These are phyloP conservation scores for Phaethornis superciliosus DNA, from an alignment of 2,113 vertebrate species.

Conservation along the genomic window DNA sequence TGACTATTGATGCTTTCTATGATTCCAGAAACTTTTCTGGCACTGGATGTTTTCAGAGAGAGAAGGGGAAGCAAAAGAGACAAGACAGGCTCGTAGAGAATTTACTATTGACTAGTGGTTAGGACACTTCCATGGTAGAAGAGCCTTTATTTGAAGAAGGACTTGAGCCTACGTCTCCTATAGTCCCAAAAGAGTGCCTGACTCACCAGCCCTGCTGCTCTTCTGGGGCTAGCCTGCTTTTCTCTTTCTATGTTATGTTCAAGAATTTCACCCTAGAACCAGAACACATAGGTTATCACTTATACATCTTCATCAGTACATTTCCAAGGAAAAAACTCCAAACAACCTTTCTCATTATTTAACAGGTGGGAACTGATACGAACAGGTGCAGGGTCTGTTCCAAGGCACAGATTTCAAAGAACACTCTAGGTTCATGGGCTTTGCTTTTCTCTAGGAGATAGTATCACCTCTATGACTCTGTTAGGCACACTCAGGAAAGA, in stretches of 20 bases:
- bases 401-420: neutral
- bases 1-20: neutral
- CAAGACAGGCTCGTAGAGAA: neutral
- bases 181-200: neutral
- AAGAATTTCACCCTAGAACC: conserved; percentile 28
- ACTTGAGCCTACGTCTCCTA: neutral
- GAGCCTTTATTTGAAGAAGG: neutral
- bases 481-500: neutral
- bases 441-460: neutral
- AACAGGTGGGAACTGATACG: neutral
- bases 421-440: neutral
- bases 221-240: conserved; percentile 11
- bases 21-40: neutral
- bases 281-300: neutral
- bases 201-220: conserved; percentile 13
- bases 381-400: neutral
- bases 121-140: neutral
- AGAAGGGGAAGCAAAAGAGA: neutral
- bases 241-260: conserved; percentile 19
- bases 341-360: neutral
- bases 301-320: neutral
- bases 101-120: neutral
- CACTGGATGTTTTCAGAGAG: neutral
- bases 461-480: neutral
- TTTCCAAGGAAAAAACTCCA: neutral